phyloP scores from a whole-genome alignment of 2,797 vertebrate genomes.

The Pitangus sulphuratus region DNA sequence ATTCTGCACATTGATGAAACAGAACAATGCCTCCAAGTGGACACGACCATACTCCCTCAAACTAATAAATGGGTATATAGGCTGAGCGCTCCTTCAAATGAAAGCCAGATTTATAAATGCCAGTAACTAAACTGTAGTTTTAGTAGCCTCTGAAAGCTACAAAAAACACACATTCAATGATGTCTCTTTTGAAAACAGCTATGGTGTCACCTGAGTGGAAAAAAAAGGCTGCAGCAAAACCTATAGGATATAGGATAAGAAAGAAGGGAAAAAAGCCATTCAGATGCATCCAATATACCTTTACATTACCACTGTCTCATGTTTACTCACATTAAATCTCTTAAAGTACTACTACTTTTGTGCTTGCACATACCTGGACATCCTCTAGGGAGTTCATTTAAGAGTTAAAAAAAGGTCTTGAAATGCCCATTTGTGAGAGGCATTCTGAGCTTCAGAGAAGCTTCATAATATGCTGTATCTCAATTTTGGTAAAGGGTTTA shows the following conservation, averaged over 20 bases:
- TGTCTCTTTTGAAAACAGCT: not conserved
- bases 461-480: not conserved
- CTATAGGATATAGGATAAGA: not conserved
- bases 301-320: not conserved
- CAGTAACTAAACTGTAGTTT: not conserved
- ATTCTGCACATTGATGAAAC: not conserved
- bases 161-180: accelerated
- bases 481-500: not conserved
- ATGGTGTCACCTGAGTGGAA: not conserved
- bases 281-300: not conserved
- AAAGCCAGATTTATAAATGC: not conserved
- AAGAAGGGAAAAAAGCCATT: not conserved
- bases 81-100: not conserved
- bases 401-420: not conserved
- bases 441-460: not conserved
- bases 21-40: not conserved
- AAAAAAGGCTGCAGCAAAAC: not conserved
- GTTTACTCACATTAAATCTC: not conserved
- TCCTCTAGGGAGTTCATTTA: not conserved
- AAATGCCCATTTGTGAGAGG: not conserved
- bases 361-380: not conserved
- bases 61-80: not conserved
- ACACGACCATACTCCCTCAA: not conserved
- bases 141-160: not conserved
- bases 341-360: not conserved